Conservation (phyloP, 2,797 vertebrate species). For the Coregonus suidteri region DNA sequence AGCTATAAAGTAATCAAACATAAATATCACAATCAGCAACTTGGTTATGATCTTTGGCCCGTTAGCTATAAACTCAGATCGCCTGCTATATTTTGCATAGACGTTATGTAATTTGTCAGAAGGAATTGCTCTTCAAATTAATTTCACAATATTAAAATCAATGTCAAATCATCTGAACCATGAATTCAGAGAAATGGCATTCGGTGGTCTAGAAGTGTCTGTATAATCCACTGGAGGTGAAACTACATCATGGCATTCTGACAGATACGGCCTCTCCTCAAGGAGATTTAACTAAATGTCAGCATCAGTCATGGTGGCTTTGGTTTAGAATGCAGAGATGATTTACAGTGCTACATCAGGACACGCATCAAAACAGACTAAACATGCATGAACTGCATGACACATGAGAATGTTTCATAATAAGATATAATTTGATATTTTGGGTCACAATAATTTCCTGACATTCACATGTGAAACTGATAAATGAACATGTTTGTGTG, state of each 20-base stretch:
- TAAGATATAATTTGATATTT: not conserved
- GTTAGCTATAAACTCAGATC: not conserved
- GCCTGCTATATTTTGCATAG: not conserved
- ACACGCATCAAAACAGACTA: not conserved
- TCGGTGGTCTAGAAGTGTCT: not conserved
- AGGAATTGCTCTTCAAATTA: not conserved
- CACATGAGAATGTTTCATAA: not conserved
- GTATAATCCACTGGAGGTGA: not conserved
- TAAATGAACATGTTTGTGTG: not conserved
- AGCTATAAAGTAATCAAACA: constrained; percentile 39
- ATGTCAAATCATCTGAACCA: constrained; percentile 5
- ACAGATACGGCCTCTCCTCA: not conserved
- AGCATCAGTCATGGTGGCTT: not conserved
- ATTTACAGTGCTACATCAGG: not conserved
- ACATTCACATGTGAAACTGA: not conserved
- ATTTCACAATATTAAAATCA: not conserved
- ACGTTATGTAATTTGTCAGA: not conserved
- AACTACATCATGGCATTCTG: not conserved
- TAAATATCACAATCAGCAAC: constrained; percentile 45
- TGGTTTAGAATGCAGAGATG: not conserved
- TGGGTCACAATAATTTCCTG: not conserved
- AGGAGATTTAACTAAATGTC: not conserved
- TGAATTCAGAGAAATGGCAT: not conserved
- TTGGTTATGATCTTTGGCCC: constrained; percentile 26
- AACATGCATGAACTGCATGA: not conserved